Evolutionary conservation across 2,888 invertebrate genomes (phyloP).

Genomic region (Temnothorax rugatulus): DNA sequence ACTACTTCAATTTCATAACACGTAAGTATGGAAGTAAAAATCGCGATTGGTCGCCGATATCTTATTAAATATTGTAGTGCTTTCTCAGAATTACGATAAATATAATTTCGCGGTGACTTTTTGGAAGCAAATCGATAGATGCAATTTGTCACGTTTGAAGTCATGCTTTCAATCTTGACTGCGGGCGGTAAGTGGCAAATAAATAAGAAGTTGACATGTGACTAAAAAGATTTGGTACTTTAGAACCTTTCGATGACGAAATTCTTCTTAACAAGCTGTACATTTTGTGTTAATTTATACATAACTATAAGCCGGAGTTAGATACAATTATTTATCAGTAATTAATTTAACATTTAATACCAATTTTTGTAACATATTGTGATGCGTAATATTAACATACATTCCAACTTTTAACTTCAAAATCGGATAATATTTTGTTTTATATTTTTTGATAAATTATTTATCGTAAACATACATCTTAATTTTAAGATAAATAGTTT

Average conservation of each 20-base stretch:
- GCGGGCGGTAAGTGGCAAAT: background rate
- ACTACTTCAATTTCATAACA: conserved; percentile 32
- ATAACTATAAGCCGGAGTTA: background rate
- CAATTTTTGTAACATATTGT: background rate
- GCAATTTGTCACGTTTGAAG: background rate
- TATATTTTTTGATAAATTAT: background rate
- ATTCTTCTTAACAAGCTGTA: background rate
- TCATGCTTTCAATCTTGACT: background rate
- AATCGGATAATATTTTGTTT: background rate
- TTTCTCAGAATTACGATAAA: conserved; percentile 13
- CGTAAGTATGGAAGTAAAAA: conserved; percentile 27
- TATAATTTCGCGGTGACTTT: background rate
- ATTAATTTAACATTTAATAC: conserved; percentile 9
- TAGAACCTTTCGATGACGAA: background rate
- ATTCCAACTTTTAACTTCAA: background rate
- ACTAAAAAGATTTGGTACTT: conserved; percentile 20
- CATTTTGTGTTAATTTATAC: background rate
- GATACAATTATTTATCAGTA: background rate
- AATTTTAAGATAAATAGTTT: background rate
- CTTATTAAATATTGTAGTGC: background rate
- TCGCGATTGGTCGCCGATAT: conserved; percentile 10
- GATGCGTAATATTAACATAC: background rate
- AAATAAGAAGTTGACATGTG: conserved; percentile 5
- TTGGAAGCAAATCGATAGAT: background rate
- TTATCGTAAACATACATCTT: background rate